phyloP scores from a whole-genome alignment of 53 echinoderm and acorn worm species.

The Mesocentrotus franciscanus region DNA sequence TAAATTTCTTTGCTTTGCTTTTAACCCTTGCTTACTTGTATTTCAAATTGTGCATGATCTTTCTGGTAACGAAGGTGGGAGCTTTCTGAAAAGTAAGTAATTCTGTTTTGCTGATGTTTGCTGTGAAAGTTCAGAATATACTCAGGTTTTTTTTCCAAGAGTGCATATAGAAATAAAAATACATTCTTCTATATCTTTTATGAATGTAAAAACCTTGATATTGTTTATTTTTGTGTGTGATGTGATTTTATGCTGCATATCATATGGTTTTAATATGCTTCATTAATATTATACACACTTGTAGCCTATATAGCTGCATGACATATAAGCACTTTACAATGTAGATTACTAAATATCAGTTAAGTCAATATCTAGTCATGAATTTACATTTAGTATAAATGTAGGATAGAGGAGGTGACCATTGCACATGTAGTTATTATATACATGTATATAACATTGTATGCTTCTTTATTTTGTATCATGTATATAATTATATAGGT shows the following conservation, averaged over 20 bases:
- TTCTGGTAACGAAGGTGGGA: constrained; percentile 61
- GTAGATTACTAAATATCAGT: too few species aligned
- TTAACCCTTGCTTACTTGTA: background rate
- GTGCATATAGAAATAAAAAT: background rate
- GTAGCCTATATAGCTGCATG: background rate
- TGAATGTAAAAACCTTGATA: background rate
- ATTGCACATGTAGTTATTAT: background rate
- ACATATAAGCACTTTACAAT: background rate
- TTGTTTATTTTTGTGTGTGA: background rate
- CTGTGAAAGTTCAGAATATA: constrained; percentile 1
- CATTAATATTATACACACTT: background rate
- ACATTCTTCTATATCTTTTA: background rate
- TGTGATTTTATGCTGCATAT: background rate
- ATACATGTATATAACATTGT: too few species aligned
- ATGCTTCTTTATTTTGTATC: too few species aligned
- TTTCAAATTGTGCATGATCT: constrained; percentile 55
- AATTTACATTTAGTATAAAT: background rate
- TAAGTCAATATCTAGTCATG: background rate
- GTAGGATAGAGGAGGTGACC: background rate
- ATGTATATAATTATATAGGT: too few species aligned
- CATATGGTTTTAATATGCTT: background rate
- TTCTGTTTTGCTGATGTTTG: background rate
- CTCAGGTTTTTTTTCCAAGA: background rate
- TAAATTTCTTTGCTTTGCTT: background rate
- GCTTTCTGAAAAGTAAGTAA: constrained; percentile 68